Base-by-base conservation (phyloP, 2,113 vertebrate species). In the Otolemur garnettii region DNA sequence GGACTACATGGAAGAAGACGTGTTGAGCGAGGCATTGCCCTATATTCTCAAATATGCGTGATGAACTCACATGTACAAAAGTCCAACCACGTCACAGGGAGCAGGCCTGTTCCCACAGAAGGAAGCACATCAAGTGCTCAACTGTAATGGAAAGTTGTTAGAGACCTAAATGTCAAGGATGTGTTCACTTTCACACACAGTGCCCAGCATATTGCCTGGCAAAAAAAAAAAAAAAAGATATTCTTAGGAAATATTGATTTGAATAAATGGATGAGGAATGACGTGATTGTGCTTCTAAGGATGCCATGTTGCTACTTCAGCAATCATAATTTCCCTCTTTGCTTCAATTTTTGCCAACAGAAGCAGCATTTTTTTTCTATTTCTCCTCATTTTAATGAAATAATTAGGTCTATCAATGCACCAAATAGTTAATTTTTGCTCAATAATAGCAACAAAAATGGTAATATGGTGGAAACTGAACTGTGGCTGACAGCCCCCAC, bases 341-440 rank as follows among this genome's bases (percentile, higher is more conserved):
- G 62, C 84, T n/a, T 90, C 17, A 62, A 8, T 83, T 90, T 92
- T 84, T 50, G 50, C 45, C 33, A 64, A 2, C 19, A 88, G 45
- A 80, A 82, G 42, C 21, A 79, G 14, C n/a, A 59, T 80, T 92
- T 87, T 77, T 92, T 87, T 87, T 45, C 22, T 86, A 38, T 93
- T 84, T 64, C 35, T 71, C 6, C 24, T 82, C 18, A 84, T 45
- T 79, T 89, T 92, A 45, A 81, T 84, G 53, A 90, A 83, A 78
- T 53, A 50, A 87, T 85, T 91, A 93, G 50, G 5, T 21, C 53
- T 95, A 38, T 87, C 69, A 84, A 68, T 90, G 78, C 11, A 9
- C 12, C n/a, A 22, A 87, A 68, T 79, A 66, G 30, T 92, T 94
- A 13, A 95, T 87, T 93, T 92, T 83, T 81, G 1, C 24, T 84